Evolutionary conservation across 2,888 invertebrate species (phyloP), one percentile per base, ranked within the genome.

Genomic region (Dasypolia templi): DNA sequence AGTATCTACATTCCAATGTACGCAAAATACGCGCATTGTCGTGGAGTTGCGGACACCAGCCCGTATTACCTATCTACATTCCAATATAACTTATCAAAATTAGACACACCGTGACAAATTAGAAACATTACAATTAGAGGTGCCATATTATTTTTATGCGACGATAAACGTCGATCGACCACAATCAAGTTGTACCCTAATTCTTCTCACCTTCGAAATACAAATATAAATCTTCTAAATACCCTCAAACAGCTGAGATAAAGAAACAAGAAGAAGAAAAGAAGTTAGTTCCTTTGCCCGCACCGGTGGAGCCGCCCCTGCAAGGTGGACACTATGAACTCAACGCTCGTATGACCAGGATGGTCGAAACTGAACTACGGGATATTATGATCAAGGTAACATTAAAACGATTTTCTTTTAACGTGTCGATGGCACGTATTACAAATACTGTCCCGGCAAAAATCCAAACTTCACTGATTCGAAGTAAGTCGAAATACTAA

Each of bases 321-420:
- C 29, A 62, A 26, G 83, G 80, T 0, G 90, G 85, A 0, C 75
- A 84, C 22, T 87, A 85, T 53, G 91, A 93, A 53, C 86, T 94
- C 0, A 91, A 89, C 70, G 83, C 88, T 3, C 81, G 89, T 3
- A 90, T 91, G 86, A 84, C 89, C 9, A 79, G 72, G 6, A 86
- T 90, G 55, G 83, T 95, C 3, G 91, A 93, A 3, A 84, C 85
- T 0, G 94, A 95, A 72, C 85, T 95, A 2, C 84, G 90, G 42
- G 83, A 90, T 44, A 87, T 94, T 26, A 94, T 94, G 93, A 88
- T 84, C 4, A 91, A 91, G 88, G 93, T 93, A 81, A 77, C 14
- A 12, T 26, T 62, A 32, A 56, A 56, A 56, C 56, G 11, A 32
- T 32, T 2, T 53, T 12, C 4, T 51, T 53, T 12, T 26, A n/a